Evolutionary conservation across 2,888 invertebrate species (phyloP).

Genomic region (Synergus gifuensis): DNA sequence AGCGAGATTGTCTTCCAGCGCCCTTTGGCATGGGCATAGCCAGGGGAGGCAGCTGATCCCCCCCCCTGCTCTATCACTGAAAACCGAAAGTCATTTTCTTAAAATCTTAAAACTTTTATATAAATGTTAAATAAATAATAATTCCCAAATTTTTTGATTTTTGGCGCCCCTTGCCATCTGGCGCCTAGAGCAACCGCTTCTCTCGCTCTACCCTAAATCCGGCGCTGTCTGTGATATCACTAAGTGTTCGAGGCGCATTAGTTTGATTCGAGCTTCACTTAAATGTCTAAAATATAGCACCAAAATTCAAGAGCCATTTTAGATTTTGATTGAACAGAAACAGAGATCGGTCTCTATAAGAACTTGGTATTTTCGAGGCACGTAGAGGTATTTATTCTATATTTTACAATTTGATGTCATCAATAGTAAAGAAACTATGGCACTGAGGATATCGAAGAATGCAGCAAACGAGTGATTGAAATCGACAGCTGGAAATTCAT

Average conservation of each 20-base stretch:
- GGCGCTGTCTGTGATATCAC: slow-evolving; percentile 15
- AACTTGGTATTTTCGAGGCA: slow-evolving; percentile 14
- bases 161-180: too few relatives aligned
- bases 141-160: too few relatives aligned
- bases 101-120: too few relatives aligned
- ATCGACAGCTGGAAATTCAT: slow-evolving; percentile 7
- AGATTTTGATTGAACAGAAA: slow-evolving; percentile 13
- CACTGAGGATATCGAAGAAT: slow-evolving; percentile 30
- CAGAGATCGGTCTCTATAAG: neutral
- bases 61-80: too few relatives aligned
- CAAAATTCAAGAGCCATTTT: slow-evolving; percentile 15
- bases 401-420: slow-evolving; percentile 1
- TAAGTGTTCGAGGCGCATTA: slow-evolving; percentile 17
- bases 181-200: too few relatives aligned
- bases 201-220: too few relatives aligned
- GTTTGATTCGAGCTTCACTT: slow-evolving; percentile 35
- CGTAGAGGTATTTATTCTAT: neutral
- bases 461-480: slow-evolving; percentile 1
- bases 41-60: too few relatives aligned
- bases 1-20: too few relatives aligned
- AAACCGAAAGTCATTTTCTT: too few relatives aligned
- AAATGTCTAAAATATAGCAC: slow-evolving; percentile 19
- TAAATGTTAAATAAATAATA: too few relatives aligned
- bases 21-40: too few relatives aligned
- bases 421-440: slow-evolving; percentile 18